Base-by-base conservation (phyloP, 2,113 vertebrate genomes). In the Daubentonia madagascariensis region DNA sequence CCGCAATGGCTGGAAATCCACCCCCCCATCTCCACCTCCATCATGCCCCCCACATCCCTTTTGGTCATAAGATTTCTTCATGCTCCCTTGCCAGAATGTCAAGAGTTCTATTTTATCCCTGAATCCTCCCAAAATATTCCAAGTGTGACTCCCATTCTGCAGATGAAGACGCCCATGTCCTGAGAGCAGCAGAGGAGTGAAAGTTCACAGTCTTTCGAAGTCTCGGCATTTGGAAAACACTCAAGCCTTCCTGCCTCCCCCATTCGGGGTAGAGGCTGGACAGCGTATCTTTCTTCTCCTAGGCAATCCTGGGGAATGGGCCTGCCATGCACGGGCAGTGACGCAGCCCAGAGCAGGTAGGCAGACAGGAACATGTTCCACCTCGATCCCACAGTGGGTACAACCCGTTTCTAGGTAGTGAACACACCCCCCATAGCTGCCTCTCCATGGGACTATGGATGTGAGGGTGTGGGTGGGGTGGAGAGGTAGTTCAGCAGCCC, bases 381-480 rank as follows among this genome's bases (percentile, higher is more conserved):
- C 22, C 17, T 63, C 1, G 16, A 37, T 45, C 14, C 57, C 45
- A 43, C 9, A 22, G 30, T 1, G 20, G 35, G 79, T 2, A 65
- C 67, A 67, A 17, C 3, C 45, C 18, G 16, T 75, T 52, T 65
- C 16, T 37, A 16, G 18, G 17, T 14, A 37, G 72, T 37, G 23
- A 11, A 37, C 3, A 4, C 2, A 11, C 2, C 11, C 0, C 40
- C 2, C 65, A 40, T 4, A 8, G n/a, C 25, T 85, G 61, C 25
- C 17, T 76, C 35, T 68, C 30, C 1, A 28, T 28, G 17, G 50
- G 48, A 73, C 20, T 3, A 17, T n/a, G 32, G n/a, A 52, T 25
- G 28, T 43, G 45, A 30, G 43, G 20, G 13, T 3, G 8, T 0
- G 7, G 43, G 40, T 16, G 30, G 50, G 30, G 18, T 18, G 59